These are phyloP conservation scores for Zaprionus vittiger DNA, from an alignment of 1,140 invertebrate genomes.

Conservation along the genomic window DNA sequence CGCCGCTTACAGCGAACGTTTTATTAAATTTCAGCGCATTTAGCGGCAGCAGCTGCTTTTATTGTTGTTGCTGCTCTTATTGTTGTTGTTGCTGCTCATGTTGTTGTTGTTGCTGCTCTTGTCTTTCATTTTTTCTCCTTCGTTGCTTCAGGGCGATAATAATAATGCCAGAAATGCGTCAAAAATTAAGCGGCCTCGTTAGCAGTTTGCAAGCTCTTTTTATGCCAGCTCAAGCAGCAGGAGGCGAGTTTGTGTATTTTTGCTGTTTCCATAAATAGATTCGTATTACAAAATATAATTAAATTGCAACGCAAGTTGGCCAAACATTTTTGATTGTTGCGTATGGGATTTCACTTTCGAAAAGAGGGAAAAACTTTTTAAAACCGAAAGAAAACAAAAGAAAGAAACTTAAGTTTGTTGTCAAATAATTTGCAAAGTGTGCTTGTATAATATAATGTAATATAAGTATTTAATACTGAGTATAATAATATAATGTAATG, in stretches of 20 bases:
- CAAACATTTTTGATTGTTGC: constrained; percentile 5
- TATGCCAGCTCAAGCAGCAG: background rate
- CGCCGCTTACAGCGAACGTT: constrained; percentile 43
- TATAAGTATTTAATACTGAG: background rate
- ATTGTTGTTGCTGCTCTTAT: constrained; percentile 27
- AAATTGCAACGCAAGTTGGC: background rate
- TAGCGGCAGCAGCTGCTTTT: constrained; percentile 51
- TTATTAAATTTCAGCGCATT: constrained; percentile 79
- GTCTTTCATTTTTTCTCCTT: constrained; percentile 16
- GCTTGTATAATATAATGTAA: background rate
- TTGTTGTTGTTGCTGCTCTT: background rate
- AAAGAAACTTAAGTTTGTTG: background rate
- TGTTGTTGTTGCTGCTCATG: background rate
- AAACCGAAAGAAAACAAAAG: background rate
- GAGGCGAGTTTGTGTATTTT: background rate
- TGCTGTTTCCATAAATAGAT: constrained; percentile 6
- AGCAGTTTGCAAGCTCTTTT: constrained; percentile 30
- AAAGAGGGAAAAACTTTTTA: background rate
- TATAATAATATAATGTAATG: background rate
- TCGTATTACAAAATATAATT: background rate
- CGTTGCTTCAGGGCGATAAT: constrained; percentile 50
- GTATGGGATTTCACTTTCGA: background rate
- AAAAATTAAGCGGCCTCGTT: constrained; percentile 52
- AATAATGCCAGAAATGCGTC: constrained; percentile 57
- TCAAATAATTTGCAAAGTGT: background rate